Base-by-base conservation (phyloP, 2,113 vertebrate genomes). In the Otus sunia region DNA sequence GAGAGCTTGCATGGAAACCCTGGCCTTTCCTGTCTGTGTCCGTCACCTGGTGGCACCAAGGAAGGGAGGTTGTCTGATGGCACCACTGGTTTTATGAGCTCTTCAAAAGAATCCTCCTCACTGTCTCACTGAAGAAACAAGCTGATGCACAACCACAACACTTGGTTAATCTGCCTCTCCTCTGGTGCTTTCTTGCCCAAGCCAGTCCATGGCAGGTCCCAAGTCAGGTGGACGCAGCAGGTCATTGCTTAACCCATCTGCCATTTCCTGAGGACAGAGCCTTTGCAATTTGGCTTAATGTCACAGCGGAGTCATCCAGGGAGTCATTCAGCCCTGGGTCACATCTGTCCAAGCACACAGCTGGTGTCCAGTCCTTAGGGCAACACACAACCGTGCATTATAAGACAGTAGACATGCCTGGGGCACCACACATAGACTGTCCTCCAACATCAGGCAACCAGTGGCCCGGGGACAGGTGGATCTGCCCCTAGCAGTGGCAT, bases 1-100 rank as follows among this genome's bases (percentile, higher is more conserved):
- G 34, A 56, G 15, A 77, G 41, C 20, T 13, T 16, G 5, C 27
- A 15, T 49, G 68, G 47, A 50, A 68, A 39, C 11, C 20, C 49
- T 52, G 26, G 34, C 30, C 55, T 34, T 45, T 50, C 27, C 62
- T 68, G 41, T 16, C 63, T 22, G 25, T 39, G 37, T 15, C 36
- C 37, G 36, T 47, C 76, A 72, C 3, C 34, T 64, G 59, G 5
- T 43, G 50, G 30, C 72, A 89, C 56, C 1, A 1, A 55, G 53
- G 1, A 39, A 5, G 1, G 8, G 7, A 3, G 5, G 1, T 1
- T 76, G 29, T 76, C 67, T 79, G 30, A 36, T 43, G 56, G 21
- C 47, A 81, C 7, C 49, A 11, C 20, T 56, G 78, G 12, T 68
- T 27, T 50, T 36, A 34, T 15, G 32, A 80, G 9, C 50, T 43